Evolutionary conservation across 2,113 vertebrate genomes (phyloP).

Genomic region (Balaeniceps rex): DNA sequence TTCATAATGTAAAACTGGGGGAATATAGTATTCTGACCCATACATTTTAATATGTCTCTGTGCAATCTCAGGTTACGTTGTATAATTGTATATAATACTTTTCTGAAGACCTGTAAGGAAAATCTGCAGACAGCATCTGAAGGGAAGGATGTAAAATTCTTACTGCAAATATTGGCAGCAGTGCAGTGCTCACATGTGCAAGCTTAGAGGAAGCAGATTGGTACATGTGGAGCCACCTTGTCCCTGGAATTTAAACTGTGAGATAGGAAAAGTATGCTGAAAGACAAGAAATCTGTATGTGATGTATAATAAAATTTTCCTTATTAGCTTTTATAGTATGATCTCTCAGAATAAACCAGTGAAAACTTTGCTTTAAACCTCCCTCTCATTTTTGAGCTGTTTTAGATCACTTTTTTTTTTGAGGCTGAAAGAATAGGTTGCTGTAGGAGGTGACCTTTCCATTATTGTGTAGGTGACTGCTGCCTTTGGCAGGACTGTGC

Average conservation of each 20-base stretch:
- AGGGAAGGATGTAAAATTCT: background rate
- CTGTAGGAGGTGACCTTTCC: background rate
- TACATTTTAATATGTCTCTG: background rate
- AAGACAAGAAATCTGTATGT: background rate
- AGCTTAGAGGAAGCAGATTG: background rate
- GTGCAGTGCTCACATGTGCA: background rate
- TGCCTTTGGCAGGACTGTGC: background rate
- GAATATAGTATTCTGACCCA: background rate
- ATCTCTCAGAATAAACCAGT: background rate
- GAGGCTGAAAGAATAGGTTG: background rate
- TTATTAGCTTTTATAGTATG: background rate
- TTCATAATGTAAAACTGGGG: background rate
- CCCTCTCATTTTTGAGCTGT: background rate
- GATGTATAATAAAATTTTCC: background rate
- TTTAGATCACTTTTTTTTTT: background rate
- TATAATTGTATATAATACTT: background rate
- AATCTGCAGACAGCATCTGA: background rate
- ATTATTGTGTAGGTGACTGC: background rate
- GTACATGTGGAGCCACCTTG: background rate
- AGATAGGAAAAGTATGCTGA: background rate
- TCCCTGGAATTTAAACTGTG: background rate
- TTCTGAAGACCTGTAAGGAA: background rate
- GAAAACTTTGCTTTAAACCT: background rate
- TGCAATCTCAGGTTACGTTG: background rate
- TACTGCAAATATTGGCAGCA: background rate